Evolutionary conservation across 2,888 invertebrate species (phyloP).

Genomic region (Ariolimax columbianus): DNA sequence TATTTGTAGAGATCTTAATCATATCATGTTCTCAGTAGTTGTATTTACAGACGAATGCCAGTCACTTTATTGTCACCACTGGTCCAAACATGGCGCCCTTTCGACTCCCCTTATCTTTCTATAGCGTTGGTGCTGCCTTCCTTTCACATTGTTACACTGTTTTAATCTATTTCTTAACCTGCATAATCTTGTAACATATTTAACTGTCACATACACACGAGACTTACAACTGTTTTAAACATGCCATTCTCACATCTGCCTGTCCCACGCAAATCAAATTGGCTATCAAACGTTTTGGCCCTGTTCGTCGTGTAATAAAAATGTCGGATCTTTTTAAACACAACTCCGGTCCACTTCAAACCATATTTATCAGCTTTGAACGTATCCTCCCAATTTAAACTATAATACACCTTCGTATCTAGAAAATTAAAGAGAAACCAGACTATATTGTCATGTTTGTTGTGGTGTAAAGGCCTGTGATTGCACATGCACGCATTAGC

Average conservation of each 20-base stretch:
- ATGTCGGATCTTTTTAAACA: conserved; percentile 34
- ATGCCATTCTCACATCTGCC: neutral
- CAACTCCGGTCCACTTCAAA: neutral
- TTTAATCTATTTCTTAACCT: neutral
- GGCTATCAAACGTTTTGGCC: neutral
- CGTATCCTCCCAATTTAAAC: neutral
- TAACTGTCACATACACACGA: neutral
- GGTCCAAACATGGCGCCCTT: conserved; percentile 63
- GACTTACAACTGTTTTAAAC: neutral
- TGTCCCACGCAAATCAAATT: neutral
- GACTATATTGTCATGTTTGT: neutral
- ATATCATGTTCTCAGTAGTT: neutral
- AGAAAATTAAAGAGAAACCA: neutral
- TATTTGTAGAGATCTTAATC: neutral
- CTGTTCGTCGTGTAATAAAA: conserved; percentile 48
- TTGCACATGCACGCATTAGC: neutral
- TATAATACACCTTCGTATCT: neutral
- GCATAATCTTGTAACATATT: neutral
- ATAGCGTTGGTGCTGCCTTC: neutral
- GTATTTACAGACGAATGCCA: neutral
- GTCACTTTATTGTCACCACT: conserved; percentile 27
- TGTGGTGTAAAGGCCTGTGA: neutral
- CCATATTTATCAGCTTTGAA: neutral
- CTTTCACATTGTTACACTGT: neutral
- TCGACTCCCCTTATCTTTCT: conserved; percentile 42